Evolutionary conservation across 2,888 invertebrate genomes (phyloP).

Genomic region (Tetropium fuscum): DNA sequence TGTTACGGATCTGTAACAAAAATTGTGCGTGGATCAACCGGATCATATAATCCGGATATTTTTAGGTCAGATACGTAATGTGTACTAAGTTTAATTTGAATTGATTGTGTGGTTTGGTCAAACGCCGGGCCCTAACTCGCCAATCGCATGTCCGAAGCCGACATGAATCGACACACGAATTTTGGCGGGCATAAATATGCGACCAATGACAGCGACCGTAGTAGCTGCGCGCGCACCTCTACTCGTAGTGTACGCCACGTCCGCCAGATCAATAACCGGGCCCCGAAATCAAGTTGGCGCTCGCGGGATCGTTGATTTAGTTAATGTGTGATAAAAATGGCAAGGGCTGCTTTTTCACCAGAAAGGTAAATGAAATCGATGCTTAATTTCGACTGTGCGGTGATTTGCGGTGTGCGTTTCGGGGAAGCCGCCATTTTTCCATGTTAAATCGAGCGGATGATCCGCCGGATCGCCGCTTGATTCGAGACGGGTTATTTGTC

Average conservation of each 20-base stretch:
- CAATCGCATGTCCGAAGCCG: constrained; percentile 47
- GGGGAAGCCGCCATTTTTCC: constrained; percentile 29
- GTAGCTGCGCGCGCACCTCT: constrained; percentile 48
- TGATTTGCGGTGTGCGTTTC: constrained; percentile 27
- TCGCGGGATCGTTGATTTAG: constrained; percentile 54
- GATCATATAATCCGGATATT: too few relatives aligned
- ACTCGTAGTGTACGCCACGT: constrained; percentile 43
- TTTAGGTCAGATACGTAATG: too few relatives aligned
- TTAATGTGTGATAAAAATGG: constrained; percentile 80
- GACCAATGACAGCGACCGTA: constrained; percentile 51
- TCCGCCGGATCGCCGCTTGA: too few relatives aligned
- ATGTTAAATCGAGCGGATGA: constrained; percentile 25
- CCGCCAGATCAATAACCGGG: constrained; percentile 47
- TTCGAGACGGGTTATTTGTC: constrained; percentile 32
- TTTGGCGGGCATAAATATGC: constrained; percentile 58
- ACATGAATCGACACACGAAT: constrained; percentile 52
- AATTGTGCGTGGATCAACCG: too few relatives aligned
- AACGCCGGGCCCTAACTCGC: too few relatives aligned
- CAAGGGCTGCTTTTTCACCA: constrained; percentile 78
- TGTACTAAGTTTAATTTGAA: too few relatives aligned
- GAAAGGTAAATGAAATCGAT: constrained; percentile 68
- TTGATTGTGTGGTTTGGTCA: too few relatives aligned
- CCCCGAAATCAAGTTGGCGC: constrained; percentile 59
- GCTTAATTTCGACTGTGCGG: constrained; percentile 30
- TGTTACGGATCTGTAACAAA: too few relatives aligned